Percentiles rank a stretch among this genome's conserved stretches.
Conservation (phyloP, 2,888 invertebrate species). For the Bedellia somnulentella region DNA sequence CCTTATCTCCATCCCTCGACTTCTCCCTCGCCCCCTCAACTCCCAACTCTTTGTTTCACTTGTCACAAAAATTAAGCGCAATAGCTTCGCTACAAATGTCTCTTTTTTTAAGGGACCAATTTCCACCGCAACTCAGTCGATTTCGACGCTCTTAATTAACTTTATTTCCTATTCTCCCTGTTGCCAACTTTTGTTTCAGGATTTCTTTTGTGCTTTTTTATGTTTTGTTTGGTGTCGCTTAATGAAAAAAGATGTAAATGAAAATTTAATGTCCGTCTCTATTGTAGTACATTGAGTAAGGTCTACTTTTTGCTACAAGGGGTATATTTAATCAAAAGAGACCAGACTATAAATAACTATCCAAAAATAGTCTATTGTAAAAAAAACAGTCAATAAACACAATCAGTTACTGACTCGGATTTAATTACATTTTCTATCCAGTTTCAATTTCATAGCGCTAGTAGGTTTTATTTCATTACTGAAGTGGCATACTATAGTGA, state of each 20-base stretch:
- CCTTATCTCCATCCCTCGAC: too few species aligned
- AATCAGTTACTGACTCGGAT: too few species aligned
- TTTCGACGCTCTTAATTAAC: constrained; percentile 61
- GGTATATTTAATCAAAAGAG: too few species aligned
- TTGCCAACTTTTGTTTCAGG: constrained; percentile 52
- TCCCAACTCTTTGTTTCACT: constrained; percentile 41
- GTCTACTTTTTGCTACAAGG: too few species aligned
- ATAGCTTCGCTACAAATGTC: constrained; percentile 58
- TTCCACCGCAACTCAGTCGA: constrained; percentile 61
- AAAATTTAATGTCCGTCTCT: constrained; percentile 54
- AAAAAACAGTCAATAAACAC: too few species aligned
- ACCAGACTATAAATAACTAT: too few species aligned
- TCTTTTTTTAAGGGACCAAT: constrained; percentile 58
- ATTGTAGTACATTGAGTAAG: too few species aligned
- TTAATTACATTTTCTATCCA: too few species aligned
- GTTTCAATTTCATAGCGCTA: too few species aligned
- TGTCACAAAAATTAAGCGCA: constrained; percentile 62
- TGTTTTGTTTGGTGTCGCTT: constrained; percentile 56
- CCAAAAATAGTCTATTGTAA: too few species aligned
- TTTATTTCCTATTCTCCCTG: constrained; percentile 59
- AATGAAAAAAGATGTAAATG: constrained; percentile 59
- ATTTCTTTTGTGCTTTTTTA: constrained; percentile 48
- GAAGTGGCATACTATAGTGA: too few species aligned
- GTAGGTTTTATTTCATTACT: too few species aligned
- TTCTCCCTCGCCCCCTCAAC: constrained; percentile 23